phyloP scores from a whole-genome alignment of 2,888 invertebrate genomes.

The Meta bourneti region DNA sequence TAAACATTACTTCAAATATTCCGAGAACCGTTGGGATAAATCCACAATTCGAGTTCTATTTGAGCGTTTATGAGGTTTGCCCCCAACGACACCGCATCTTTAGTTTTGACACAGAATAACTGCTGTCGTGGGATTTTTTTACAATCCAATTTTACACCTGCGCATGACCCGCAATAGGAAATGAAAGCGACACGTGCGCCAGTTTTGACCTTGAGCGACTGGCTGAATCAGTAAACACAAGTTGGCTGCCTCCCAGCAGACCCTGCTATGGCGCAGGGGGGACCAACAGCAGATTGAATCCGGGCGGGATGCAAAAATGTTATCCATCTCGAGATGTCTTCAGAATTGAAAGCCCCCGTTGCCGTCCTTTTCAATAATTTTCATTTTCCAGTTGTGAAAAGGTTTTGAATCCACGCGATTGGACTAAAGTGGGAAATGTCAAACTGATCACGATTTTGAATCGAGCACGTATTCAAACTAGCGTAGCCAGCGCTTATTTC shows the following conservation, averaged over 20 bases:
- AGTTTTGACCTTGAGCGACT: constrained; percentile 75
- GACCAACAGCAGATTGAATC: constrained; percentile 49
- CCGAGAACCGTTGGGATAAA: not conserved
- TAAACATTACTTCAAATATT: constrained; percentile 55
- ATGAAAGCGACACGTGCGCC: constrained; percentile 66
- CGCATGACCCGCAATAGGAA: constrained; percentile 48
- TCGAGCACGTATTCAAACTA: not conserved
- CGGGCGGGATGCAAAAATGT: not conserved
- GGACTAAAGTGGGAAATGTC: not conserved
- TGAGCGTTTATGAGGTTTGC: not conserved
- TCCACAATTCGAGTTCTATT: not conserved
- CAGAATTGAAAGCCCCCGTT: not conserved
- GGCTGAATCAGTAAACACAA: constrained; percentile 75
- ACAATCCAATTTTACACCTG: constrained; percentile 39
- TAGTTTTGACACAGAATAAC: not conserved
- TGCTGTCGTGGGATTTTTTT: not conserved
- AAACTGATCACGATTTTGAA: not conserved
- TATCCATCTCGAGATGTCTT: not conserved
- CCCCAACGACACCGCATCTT: not conserved
- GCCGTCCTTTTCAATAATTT: not conserved
- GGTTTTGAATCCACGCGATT: not conserved
- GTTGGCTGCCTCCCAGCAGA: constrained; percentile 66
- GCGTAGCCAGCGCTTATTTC: too few relatives aligned
- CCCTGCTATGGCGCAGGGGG: not conserved
- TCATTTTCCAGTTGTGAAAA: not conserved